Evolutionary conservation across 2,797 vertebrate species (phyloP).

Genomic region (Scolopax bukidnonensis): DNA sequence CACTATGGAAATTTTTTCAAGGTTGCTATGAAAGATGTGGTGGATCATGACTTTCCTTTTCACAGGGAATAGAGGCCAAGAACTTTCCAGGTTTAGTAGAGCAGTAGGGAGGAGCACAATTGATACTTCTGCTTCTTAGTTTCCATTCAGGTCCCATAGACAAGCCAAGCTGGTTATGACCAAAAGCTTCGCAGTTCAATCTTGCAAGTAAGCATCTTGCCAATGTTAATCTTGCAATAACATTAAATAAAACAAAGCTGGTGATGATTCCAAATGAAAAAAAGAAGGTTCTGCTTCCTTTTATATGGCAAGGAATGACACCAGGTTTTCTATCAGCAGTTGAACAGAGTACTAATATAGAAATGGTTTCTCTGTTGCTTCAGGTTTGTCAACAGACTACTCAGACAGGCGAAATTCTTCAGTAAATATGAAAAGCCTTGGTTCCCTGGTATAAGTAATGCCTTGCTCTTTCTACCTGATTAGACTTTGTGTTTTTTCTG

Average conservation of each 20-base stretch:
- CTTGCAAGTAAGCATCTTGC: neutral
- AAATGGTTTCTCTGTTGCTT: slow-evolving; percentile 15
- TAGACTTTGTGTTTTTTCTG: neutral
- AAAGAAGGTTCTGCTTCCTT: neutral
- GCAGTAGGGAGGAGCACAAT: rapidly evolving
- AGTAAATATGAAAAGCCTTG: neutral
- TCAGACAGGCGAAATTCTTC: neutral
- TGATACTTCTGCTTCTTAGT: neutral
- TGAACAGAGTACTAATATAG: neutral
- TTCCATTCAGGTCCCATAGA: neutral
- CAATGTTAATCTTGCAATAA: neutral
- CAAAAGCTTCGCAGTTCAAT: neutral
- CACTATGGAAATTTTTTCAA: neutral
- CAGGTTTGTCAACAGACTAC: slow-evolving; percentile 8
- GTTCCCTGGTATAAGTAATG: neutral
- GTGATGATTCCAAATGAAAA: neutral
- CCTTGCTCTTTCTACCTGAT: neutral
- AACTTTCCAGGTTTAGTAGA: neutral
- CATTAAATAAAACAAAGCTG: neutral
- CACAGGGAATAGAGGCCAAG: neutral
- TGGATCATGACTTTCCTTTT: neutral
- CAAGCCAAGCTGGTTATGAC: neutral
- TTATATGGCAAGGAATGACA: neutral
- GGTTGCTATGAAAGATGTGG: neutral
- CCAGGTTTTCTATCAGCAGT: neutral